Percentiles rank a stretch among this genome's conserved stretches.
These are phyloP conservation scores for Dolichomitus sp. DNA, from an alignment of 2,888 invertebrate species.

Conservation along the genomic window DNA sequence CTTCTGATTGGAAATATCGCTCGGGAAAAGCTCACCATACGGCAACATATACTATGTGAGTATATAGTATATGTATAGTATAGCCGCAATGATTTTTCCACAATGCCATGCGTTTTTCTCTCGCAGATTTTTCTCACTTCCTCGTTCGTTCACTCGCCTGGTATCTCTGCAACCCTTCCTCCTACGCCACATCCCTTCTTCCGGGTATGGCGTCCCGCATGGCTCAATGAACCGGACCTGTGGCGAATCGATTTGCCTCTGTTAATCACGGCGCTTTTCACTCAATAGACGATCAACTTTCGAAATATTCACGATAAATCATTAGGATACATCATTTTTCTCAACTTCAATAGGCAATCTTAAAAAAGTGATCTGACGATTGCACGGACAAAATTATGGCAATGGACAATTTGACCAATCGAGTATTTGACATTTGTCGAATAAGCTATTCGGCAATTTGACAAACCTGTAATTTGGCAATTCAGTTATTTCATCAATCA, in stretches of 20 bases:
- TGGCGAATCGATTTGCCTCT: conserved; percentile 35
- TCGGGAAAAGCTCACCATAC: conserved; percentile 70
- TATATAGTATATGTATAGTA: neutral
- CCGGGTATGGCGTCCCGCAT: conserved; percentile 41
- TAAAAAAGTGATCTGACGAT: too few relatives aligned
- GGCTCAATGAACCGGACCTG: conserved; percentile 29
- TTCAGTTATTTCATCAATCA: too few relatives aligned
- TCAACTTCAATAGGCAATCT: too few relatives aligned
- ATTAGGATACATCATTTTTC: neutral
- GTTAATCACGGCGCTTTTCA: conserved; percentile 21
- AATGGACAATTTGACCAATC: too few relatives aligned
- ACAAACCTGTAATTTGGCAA: too few relatives aligned
- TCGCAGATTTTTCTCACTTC: neutral
- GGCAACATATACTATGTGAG: conserved; percentile 4
- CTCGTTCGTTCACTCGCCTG: conserved; percentile 31
- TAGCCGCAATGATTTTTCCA: conserved; percentile 40
- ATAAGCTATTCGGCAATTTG: too few relatives aligned
- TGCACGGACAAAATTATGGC: too few relatives aligned
- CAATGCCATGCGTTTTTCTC: conserved; percentile 27
- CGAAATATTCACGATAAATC: neutral
- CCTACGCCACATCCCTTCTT: conserved; percentile 36
- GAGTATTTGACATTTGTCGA: too few relatives aligned
- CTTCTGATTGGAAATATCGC: conserved; percentile 82
- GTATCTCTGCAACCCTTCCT: conserved; percentile 67
- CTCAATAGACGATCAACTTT: conserved; percentile 7